Evolutionary conservation across 2,888 invertebrate genomes (phyloP), one percentile per base, ranked within the genome.

Genomic region (Cyaniris semiargus): DNA sequence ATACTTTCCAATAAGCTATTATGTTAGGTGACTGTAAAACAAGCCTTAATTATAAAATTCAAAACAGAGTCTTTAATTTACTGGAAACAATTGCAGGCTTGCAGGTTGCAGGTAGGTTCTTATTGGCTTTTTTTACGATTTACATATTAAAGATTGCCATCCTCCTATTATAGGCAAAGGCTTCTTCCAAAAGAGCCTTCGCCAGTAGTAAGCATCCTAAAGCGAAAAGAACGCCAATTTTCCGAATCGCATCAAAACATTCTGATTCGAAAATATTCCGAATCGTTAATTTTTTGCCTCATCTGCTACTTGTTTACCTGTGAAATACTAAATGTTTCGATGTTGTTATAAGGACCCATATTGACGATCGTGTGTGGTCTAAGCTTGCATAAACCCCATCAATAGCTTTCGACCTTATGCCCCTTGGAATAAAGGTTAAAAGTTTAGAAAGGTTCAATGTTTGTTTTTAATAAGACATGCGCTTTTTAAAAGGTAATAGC

Each of bases 331-430:
- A 93, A 90, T 91, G 92, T 87, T 88, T 88, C 89, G 87, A 86
- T 93, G 93, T 93, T 93, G 90, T 94, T 92, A 90, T 90, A 90
- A 86, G 89, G 89, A 85, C 87, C 89, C 83, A 87, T 90, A 89
- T 89, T 91, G 91, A 91, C 90, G 90, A 85, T 86, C 90, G 93
- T 93, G 93, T 94, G 93, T 94, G 93, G 93, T 94, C 93, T 89
- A 85, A 82, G 82, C 82, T 83, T 77, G 79, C 79, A 81, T 78
- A 79, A 81, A 80, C 81, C 78, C 79, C 78, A 7, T 23, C 80
- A 81, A 76, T 76, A 38, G 85, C 81, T 85, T 81, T 85, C 77
- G 84, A 83, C 85, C 85, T 82, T 90, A 85, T 79, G 8, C 1
- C 70, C 38, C 79, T 70, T 66, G 78, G 18, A 53, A 72, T 18